Evolutionary conservation across 2,797 vertebrate species (phyloP), one percentile per base, ranked within the genome.

Genomic region (Sorex maritimensis): DNA sequence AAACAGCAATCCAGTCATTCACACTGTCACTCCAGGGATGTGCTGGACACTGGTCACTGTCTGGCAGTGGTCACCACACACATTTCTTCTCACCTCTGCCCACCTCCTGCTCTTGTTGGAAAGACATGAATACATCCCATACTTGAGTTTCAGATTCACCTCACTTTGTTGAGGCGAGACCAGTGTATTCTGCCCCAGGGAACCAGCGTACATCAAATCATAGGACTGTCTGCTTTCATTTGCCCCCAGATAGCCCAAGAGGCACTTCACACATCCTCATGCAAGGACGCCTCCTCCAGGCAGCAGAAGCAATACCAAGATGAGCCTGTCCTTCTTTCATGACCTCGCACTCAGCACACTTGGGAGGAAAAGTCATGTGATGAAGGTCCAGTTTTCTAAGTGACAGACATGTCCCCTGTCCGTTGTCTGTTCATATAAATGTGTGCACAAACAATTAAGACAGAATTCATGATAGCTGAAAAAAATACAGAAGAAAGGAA

Each of bases 201-300:
- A 61, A 61, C 15, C 58, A 61, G 58, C 58, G 28, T 28, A 67
- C 24, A 67, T 28, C 28, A 12, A 61, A 69, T n/a, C 94, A 88
- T 79, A 1, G 0, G 2, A 91, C 93, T 94, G 71, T 87, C 94
- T 84, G 91, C 86, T 49, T 65, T 61, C 88, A 67, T 77, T 96
- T 95, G 93, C 30, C 69, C 95, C 44, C 92, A 94, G 97, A 86
- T n/a, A 94, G 89, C 68, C 86, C 93, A 80, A 86, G 72, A 81
- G 97, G 92, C 74, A 90, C 93, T 97, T 97, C 90, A 94, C 90
- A 82, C 91, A 93, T 0, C 6, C 92, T 95, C 85, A 80, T 21
- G 34, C 19, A 73, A 85, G 92, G 96, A 91, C 96, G 96, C 97
- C 96, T 96, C 96, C 95, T 96, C 92, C 58, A 61, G 21, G 58